Evolutionary conservation across 2,888 invertebrate genomes (phyloP).

Genomic region (Notodonta dromedarius): DNA sequence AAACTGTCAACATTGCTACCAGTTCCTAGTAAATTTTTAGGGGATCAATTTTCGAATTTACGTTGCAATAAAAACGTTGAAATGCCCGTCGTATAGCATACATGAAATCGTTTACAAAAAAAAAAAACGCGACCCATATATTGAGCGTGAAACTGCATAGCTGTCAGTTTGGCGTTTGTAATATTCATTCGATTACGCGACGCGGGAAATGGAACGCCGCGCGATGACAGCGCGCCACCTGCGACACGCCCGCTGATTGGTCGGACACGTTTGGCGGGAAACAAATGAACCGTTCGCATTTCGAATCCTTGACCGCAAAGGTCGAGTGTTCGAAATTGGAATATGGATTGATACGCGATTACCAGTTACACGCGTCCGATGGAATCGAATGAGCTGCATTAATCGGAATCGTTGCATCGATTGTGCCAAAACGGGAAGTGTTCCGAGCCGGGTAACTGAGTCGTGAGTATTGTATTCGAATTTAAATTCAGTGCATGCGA

Average conservation of each 20-base stretch:
- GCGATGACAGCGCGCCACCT: constrained; percentile 75
- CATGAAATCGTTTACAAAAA: constrained; percentile 66
- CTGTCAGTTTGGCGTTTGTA: constrained; percentile 77
- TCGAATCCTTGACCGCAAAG: constrained; percentile 61
- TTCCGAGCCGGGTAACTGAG: constrained; percentile 44
- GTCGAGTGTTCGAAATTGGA: constrained; percentile 52
- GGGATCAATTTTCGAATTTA: constrained; percentile 1
- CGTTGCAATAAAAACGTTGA: constrained; percentile 7
- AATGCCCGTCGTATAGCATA: constrained; percentile 54
- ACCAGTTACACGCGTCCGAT: constrained; percentile 48
- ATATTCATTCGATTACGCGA: constrained; percentile 80
- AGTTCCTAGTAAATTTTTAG: constrained; percentile 55
- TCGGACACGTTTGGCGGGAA: constrained; percentile 49
- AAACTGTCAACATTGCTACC: constrained; percentile 62
- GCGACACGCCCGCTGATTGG: constrained; percentile 55
- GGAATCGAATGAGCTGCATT: constrained; percentile 57
- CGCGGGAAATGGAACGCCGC: constrained; percentile 75
- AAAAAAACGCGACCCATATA: constrained; percentile 75
- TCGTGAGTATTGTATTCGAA: constrained; percentile 50
- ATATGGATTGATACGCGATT: constrained; percentile 68
- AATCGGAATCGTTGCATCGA: constrained; percentile 52
- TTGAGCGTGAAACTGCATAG: constrained; percentile 66
- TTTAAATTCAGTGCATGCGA: constrained; percentile 68
- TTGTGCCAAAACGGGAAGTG: constrained; percentile 54
- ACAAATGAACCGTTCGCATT: constrained; percentile 64